These are phyloP conservation scores for Myxocyprinus asiaticus DNA, from an alignment of 2,113 vertebrate species.

Conservation along the genomic window DNA sequence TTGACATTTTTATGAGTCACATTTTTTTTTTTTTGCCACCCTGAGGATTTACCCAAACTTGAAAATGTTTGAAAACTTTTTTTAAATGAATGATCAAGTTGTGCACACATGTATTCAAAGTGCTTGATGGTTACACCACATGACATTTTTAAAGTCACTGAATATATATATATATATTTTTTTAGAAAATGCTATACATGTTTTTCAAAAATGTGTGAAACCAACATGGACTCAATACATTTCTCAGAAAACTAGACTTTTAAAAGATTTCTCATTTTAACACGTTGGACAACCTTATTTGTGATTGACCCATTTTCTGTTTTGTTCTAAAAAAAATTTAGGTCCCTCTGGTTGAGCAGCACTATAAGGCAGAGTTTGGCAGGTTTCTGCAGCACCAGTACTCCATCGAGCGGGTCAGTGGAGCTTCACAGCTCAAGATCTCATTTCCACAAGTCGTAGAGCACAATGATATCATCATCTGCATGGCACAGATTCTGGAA, in stretches of 20 bases:
- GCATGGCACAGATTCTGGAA: constrained; percentile 96
- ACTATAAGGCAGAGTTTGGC: constrained; percentile 83
- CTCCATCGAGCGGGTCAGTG: constrained; percentile 83
- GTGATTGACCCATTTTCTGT: background rate
- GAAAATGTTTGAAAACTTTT: too few relatives aligned
- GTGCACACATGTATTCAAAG: too few relatives aligned
- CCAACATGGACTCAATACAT: constrained; percentile 31
- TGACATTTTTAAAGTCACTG: too few relatives aligned
- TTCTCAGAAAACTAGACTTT: constrained; percentile 77
- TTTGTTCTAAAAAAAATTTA: constrained; percentile 59
- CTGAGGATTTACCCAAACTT: too few relatives aligned
- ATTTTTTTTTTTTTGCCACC: too few relatives aligned
- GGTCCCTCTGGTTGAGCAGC: constrained; percentile 94
- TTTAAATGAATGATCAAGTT: too few relatives aligned
- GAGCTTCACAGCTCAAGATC: constrained; percentile 89
- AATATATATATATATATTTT: too few relatives aligned
- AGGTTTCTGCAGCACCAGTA: constrained; percentile 82
- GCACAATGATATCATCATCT: constrained; percentile 86
- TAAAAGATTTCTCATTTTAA: constrained; percentile 56
- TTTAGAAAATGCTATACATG: too few relatives aligned
- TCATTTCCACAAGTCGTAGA: constrained; percentile 87
- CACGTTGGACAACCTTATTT: background rate
- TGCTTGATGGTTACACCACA: too few relatives aligned
- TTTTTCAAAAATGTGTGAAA: too few relatives aligned
- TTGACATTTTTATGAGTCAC: too few relatives aligned